These are phyloP conservation scores for Istiophorus platypterus DNA, from an alignment of 2,113 vertebrate species.

Conservation along the genomic window DNA sequence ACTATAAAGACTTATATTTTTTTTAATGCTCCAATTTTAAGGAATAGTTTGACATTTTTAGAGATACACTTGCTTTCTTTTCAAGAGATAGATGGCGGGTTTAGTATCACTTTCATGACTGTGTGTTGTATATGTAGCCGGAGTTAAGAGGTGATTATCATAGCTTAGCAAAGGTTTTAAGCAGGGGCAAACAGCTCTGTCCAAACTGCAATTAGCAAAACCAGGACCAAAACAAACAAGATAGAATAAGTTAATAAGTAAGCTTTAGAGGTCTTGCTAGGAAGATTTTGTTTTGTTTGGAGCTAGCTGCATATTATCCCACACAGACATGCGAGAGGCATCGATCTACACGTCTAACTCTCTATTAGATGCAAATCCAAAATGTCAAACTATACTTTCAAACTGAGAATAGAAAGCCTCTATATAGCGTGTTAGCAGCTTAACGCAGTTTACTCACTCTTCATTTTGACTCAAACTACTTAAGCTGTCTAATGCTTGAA, in stretches of 20 bases:
- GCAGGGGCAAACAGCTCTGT: background rate
- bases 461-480: conserved; percentile 16
- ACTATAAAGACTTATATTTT: background rate
- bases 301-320: too few species aligned
- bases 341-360: too few species aligned
- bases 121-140: background rate
- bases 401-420: background rate
- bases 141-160: background rate
- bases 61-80: background rate
- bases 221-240: background rate
- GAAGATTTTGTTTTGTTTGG: too few species aligned
- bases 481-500: background rate
- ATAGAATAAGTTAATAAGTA: background rate
- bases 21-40: background rate
- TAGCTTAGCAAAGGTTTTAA: background rate
- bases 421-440: background rate
- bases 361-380: too few species aligned
- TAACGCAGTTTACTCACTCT: background rate
- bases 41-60: background rate
- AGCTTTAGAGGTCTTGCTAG: background rate
- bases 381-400: too few species aligned
- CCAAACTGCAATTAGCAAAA: background rate
- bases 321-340: too few species aligned
- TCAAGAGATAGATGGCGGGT: background rate
- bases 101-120: background rate